A percentile compares a stretch with the other conserved stretches of the same genome.
phyloP scores from a whole-genome alignment of 1,140 invertebrate genomes.

The Rhysida immarginata region DNA sequence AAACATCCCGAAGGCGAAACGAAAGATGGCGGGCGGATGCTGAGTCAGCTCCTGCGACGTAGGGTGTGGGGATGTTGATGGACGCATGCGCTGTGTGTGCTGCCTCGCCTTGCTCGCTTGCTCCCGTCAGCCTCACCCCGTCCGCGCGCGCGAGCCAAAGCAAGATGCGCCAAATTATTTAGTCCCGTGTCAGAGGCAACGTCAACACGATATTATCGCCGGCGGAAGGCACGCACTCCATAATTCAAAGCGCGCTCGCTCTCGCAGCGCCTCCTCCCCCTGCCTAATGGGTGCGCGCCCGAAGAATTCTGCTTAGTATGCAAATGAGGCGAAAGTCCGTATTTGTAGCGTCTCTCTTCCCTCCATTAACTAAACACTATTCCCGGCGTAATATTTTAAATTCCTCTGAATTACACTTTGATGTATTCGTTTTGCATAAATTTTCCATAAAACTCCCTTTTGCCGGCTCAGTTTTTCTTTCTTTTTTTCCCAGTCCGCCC shows the following conservation, averaged over 20 bases:
- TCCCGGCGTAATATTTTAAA: slow-evolving; percentile 7
- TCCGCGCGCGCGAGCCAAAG: neutral
- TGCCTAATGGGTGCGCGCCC: neutral
- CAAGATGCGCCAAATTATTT: slow-evolving; percentile 2
- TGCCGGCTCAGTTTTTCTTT: neutral
- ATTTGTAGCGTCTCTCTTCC: slow-evolving; percentile 5
- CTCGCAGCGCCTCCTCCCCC: too few relatives aligned
- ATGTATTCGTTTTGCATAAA: slow-evolving; percentile 9
- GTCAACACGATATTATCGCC: slow-evolving; percentile 8
- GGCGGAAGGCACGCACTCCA: slow-evolving; percentile 1
- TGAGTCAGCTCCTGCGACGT: too few relatives aligned
- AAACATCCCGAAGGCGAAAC: too few relatives aligned
- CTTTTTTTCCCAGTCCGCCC: neutral
- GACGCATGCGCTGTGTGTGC: too few relatives aligned
- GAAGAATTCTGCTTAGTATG: slow-evolving; percentile 6
- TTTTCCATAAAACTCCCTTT: neutral
- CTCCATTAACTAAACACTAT: slow-evolving; percentile 10
- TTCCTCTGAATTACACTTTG: slow-evolving; percentile 8
- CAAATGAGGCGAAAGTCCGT: slow-evolving; percentile 2
- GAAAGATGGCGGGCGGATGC: too few relatives aligned
- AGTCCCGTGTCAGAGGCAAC: slow-evolving; percentile 2
- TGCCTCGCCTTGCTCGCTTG: too few relatives aligned
- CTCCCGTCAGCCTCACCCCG: neutral
- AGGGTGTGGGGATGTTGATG: too few relatives aligned
- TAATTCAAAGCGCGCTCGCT: neutral